Percentiles rank a stretch among this genome's conserved stretches.
Conservation (phyloP, 2,888 invertebrate species). For the Adelognathus sp. region DNA sequence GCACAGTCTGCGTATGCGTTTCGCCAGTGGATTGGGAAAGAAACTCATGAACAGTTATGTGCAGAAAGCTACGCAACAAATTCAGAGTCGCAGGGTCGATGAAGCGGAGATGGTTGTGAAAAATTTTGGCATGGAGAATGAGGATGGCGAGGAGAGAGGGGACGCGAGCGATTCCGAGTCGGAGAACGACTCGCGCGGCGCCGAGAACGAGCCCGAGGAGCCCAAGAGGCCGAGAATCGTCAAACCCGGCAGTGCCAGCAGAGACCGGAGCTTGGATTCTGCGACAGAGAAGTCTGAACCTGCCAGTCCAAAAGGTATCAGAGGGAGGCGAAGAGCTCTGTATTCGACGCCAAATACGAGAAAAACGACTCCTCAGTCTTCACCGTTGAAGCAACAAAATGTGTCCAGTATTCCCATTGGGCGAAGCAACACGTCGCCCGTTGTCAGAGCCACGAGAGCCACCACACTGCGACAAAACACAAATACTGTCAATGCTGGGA, state of each 20-base stretch:
- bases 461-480: constrained; percentile 75
- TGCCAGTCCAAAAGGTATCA: constrained; percentile 83
- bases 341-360: constrained; percentile 81
- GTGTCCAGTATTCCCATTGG: constrained; percentile 72
- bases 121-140: no score
- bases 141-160: constrained; percentile 56
- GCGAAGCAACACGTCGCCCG: constrained; percentile 76
- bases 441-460: constrained; percentile 76
- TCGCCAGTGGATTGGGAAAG: constrained; percentile 70
- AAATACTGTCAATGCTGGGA: constrained; percentile 61
- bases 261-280: constrained; percentile 74
- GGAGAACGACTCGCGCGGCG: constrained; percentile 62
- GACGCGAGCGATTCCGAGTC: constrained; percentile 61
- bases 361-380: constrained; percentile 76
- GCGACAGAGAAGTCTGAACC: constrained; percentile 72
- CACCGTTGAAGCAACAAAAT: constrained; percentile 73
- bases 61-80: constrained; percentile 38
- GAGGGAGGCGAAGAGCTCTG: constrained; percentile 87
- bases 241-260: constrained; percentile 79
- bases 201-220: constrained; percentile 66
- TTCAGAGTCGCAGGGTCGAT: background rate
- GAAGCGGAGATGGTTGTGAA: background rate
- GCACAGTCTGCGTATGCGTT: constrained; percentile 80
- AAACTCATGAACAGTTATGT: constrained; percentile 60
- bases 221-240: constrained; percentile 81